phyloP scores from a whole-genome alignment of 2,888 invertebrate species.

The Erannis defoliaria region DNA sequence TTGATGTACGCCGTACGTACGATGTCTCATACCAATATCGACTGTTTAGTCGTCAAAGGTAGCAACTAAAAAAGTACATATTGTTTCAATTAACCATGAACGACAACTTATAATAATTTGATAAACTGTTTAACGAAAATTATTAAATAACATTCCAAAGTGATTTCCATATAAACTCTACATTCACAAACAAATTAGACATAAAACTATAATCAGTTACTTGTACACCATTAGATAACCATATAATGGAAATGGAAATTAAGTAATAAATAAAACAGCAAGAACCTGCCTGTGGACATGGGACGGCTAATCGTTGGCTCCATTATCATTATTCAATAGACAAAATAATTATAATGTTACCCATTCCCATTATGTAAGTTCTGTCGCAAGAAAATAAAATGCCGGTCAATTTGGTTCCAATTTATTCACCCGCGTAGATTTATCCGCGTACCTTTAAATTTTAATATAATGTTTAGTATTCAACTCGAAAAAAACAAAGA shows the following conservation, averaged over 20 bases:
- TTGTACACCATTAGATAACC: constrained; percentile 24
- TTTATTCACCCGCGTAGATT: too few species aligned
- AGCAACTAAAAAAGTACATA: too few species aligned
- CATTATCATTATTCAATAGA: constrained; percentile 48
- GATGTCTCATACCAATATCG: too few species aligned
- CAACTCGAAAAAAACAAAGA: too few species aligned
- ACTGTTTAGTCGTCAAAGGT: too few species aligned
- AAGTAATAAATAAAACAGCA: constrained; percentile 51
- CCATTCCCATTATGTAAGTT: too few species aligned
- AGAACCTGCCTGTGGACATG: constrained; percentile 46
- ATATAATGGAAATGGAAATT: constrained; percentile 47
- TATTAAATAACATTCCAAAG: constrained; percentile 15
- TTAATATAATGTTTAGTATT: too few species aligned
- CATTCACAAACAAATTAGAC: constrained; percentile 19
- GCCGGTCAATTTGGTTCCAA: too few species aligned
- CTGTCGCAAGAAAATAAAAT: too few species aligned
- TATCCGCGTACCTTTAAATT: too few species aligned
- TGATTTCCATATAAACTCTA: constrained; percentile 3
- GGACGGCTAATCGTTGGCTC: constrained; percentile 49
- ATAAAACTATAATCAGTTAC: constrained; percentile 26
- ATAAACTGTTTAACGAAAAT: not conserved
- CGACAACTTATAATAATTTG: not conserved
- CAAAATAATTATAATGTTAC: too few species aligned
- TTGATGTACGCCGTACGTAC: too few species aligned
- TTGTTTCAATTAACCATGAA: not conserved